A percentile compares a stretch with the other conserved stretches of the same genome.
These are phyloP conservation scores for Drosophila merina DNA, from an alignment of 2,888 invertebrate species.

Conservation along the genomic window DNA sequence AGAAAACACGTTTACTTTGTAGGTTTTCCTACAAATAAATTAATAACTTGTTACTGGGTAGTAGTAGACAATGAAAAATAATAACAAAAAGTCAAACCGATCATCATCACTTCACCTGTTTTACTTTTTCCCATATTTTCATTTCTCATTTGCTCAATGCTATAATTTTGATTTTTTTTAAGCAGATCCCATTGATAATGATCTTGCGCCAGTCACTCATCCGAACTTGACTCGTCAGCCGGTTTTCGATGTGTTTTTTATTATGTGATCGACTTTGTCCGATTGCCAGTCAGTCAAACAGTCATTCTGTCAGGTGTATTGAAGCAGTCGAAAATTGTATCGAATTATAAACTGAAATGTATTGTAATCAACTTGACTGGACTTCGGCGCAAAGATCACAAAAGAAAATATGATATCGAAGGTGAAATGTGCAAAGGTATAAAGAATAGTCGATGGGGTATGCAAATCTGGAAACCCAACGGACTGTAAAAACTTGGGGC, in stretches of 20 bases:
- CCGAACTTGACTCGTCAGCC: constrained; percentile 46
- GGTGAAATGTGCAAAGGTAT: constrained; percentile 13
- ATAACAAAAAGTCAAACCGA: constrained; percentile 19
- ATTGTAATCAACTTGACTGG: constrained; percentile 37
- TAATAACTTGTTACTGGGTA: constrained; percentile 49
- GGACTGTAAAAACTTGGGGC: neutral
- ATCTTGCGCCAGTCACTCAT: constrained; percentile 50
- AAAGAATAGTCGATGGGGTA: neutral
- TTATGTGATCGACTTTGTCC: constrained; percentile 28
- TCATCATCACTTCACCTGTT: constrained; percentile 57
- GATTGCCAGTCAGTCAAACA: constrained; percentile 8
- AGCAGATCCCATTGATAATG: constrained; percentile 46
- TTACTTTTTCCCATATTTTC: constrained; percentile 14
- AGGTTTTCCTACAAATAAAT: constrained; percentile 9
- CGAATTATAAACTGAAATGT: constrained; percentile 34
- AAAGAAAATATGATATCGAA: constrained; percentile 27
- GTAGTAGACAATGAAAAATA: constrained; percentile 28
- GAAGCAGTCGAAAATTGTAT: constrained; percentile 49
- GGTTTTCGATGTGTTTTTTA: constrained; percentile 25
- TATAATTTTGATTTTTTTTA: constrained; percentile 49
- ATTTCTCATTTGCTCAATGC: constrained; percentile 50
- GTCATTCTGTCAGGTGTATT: constrained; percentile 42
- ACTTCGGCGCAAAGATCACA: constrained; percentile 10
- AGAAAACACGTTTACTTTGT: constrained; percentile 21
- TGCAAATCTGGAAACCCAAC: neutral